Base-by-base conservation (phyloP, 2,113 vertebrate species). In the Lepidothrix coronata region DNA sequence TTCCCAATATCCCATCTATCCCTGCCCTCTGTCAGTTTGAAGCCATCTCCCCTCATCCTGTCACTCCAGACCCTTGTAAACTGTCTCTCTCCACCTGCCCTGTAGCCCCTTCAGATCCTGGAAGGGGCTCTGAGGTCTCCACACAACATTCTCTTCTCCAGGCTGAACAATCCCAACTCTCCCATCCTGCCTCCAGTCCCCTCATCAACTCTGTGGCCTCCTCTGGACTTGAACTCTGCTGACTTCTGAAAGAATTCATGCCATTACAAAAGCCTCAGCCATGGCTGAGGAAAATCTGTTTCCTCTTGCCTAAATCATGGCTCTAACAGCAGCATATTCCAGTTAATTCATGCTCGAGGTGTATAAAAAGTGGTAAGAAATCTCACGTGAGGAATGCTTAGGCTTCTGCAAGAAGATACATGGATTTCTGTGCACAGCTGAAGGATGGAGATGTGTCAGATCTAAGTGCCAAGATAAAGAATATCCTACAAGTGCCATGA, bases 1-100 rank as follows among this genome's bases (percentile, higher is more conserved):
- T 57, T 8, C 10, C 51, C 22, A 9, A 12, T 0, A 20, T 25
- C 57, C 27, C 25, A 54, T 2, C 39, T 18, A 37, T 13, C 33
- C 48, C 37, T 83, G 44, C 23, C 44, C 54, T 82, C 44, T 41
- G 14, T 2, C 65, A 18, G 14, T 70, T 14, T 31, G 8, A 23
- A 68, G 28, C 44, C 78, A 58, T 67, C 39, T 54, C 44, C 61
- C 28, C 28, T 41, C 15, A 7, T 25, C 22, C 54, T 82, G 52
- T 2, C 63, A 1, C 52, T 57, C 0, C 52, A 81, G 17, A 3
- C 5, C 35, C 14, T n/a, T 31, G 17, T 39, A 3, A 33, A 41
- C 15, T 41, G 37, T 16, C n/a, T 2, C 43, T 70, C 65, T 51
- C 43, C 14, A 11, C 9, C 2, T 39, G 49, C 14, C 30, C 15